Evolutionary conservation across 2,113 vertebrate genomes (phyloP), one percentile per base, ranked within the genome.

Genomic region (Apteryx owenii): DNA sequence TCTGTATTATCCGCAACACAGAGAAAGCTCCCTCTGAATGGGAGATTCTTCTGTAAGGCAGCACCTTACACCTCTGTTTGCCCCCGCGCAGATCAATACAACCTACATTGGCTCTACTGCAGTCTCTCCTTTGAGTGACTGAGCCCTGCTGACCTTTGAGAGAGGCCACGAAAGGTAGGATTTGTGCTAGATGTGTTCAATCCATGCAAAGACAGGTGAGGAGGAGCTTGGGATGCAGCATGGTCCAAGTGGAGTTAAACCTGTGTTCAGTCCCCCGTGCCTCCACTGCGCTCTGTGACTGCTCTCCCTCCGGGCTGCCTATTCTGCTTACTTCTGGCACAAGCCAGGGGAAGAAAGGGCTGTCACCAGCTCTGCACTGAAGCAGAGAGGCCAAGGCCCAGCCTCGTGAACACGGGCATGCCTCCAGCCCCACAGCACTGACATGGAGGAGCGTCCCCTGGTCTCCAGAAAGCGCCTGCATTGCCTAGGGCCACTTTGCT

Each of bases 81-180:
- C 28, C 42, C 8, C 19, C 61, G 2, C 19, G 50, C 54, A 61
- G 22, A 20, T 1, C 12, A 5, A 31, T 5, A 13, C 31, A 6
- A 0, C n/a, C 60, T 28, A 4, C 5, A 0, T 3, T 10, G 26
- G 33, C 46, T 70, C 26, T 12, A 13, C 15, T 2, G 0, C 31
- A 9, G 64, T 5, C 10, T 12, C 65, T 38, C 76, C 31, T 48
- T 48, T 3, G 9, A 17, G 33, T 7, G 71, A 23, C 19, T 5
- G 38, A 70, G 36, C 50, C 42, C 48, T 48, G 48, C 9, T 13
- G 56, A 40, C 33, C 56, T 70, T 12, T 4, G 46, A 54, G 46
- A 48, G 38, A 2, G 1, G 40, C 22, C 4, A 1, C 4, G 26
- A 12, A 23, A n/a, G 38, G 72, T 33, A 48, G 48, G n/a, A 6